These are phyloP conservation scores for Rhinella marina DNA, from an alignment of 2,797 vertebrate species.

Conservation along the genomic window DNA sequence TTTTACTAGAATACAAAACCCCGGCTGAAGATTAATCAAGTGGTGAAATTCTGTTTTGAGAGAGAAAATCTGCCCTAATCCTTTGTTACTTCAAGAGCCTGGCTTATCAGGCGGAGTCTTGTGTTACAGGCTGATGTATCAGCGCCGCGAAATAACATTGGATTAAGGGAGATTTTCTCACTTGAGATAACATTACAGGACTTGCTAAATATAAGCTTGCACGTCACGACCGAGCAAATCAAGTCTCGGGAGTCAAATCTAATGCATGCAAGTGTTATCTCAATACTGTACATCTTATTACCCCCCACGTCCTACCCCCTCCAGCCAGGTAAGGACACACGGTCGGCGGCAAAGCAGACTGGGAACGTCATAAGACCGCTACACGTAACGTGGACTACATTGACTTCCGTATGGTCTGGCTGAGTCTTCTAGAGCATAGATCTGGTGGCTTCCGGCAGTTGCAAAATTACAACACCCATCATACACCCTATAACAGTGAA, in stretches of 20 bases:
- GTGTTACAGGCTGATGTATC: background rate
- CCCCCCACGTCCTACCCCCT: background rate
- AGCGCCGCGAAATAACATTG: slow-evolving; percentile 19
- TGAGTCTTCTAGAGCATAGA: too few relatives aligned
- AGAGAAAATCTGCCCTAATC: slow-evolving; percentile 21
- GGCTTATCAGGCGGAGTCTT: slow-evolving; percentile 16
- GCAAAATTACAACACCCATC: too few relatives aligned
- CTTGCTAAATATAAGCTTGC: slow-evolving; percentile 35
- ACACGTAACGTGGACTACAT: too few relatives aligned
- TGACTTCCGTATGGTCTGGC: too few relatives aligned
- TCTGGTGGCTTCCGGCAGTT: too few relatives aligned
- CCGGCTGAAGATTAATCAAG: slow-evolving; percentile 1
- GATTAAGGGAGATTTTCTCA: slow-evolving; percentile 44
- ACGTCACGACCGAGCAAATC: background rate
- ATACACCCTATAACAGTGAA: too few relatives aligned
- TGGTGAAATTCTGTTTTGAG: slow-evolving; percentile 43
- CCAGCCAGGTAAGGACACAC: too few relatives aligned
- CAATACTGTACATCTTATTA: background rate
- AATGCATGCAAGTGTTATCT: background rate
- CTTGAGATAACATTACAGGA: slow-evolving; percentile 41
- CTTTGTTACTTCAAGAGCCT: slow-evolving; percentile 27
- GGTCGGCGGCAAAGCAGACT: background rate
- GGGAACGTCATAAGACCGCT: too few relatives aligned
- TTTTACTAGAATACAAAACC: background rate
- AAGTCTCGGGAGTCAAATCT: background rate